A percentile compares a stretch with the other conserved stretches of the same genome.
These are phyloP conservation scores for Antitype chi DNA, from an alignment of 2,888 invertebrate species.

Conservation along the genomic window DNA sequence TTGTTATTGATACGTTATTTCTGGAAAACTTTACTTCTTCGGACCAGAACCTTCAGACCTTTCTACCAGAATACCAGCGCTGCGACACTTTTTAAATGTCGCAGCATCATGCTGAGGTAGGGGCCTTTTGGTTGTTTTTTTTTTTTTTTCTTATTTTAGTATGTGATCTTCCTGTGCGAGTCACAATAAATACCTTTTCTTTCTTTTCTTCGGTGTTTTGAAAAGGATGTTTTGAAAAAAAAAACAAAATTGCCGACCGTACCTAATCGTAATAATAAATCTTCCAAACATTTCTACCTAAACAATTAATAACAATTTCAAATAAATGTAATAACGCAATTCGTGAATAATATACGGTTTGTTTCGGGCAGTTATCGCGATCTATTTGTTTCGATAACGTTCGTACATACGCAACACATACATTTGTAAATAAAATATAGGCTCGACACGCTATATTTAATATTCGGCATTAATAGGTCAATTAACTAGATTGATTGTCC, in stretches of 20 bases:
- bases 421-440: constrained; percentile 7
- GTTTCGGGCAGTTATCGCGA: constrained; percentile 30
- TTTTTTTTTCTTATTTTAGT: too few relatives aligned
- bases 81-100: too few relatives aligned
- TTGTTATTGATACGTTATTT: background rate
- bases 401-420: constrained; percentile 13
- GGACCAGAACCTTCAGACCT: too few relatives aligned
- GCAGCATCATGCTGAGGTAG: too few relatives aligned
- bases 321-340: constrained; percentile 31
- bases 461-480: constrained; percentile 50
- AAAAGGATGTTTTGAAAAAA: background rate
- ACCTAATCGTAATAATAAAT: background rate
- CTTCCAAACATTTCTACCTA: background rate
- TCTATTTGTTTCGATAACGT: constrained; percentile 50
- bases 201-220: background rate
- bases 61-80: too few relatives aligned
- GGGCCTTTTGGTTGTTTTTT: too few relatives aligned
- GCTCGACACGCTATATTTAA: constrained; percentile 25
- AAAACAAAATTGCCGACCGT: background rate
- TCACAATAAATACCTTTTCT: too few relatives aligned
- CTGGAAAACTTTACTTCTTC: background rate
- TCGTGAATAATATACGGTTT: constrained; percentile 10
- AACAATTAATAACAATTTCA: background rate
- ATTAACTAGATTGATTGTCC: constrained; percentile 53
- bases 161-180: too few relatives aligned